Conservation (phyloP, 2,888 invertebrate genomes). For the Flexamia atlantica region DNA sequence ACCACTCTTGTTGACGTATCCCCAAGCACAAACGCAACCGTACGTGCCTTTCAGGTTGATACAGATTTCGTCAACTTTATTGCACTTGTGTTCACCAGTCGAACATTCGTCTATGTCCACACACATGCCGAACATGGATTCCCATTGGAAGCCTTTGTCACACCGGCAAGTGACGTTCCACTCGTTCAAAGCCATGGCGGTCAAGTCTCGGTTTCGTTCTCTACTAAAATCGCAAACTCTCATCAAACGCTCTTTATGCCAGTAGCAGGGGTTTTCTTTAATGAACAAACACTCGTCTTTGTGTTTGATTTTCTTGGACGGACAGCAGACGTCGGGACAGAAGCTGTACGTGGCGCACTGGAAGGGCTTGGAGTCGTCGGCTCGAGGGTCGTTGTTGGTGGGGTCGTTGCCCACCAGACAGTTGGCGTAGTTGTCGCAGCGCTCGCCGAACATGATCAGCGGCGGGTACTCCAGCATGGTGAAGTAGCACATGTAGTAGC, state of each 20-base stretch:
- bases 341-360: constrained; percentile 82
- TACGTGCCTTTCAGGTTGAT: constrained; percentile 77
- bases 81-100: constrained; percentile 73
- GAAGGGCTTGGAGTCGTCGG: constrained; percentile 77
- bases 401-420: constrained; percentile 76
- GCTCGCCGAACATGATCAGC: constrained; percentile 77
- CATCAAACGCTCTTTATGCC: constrained; percentile 66
- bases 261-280: constrained; percentile 77
- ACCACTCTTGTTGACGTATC: constrained; percentile 72
- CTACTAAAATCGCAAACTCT: constrained; percentile 74
- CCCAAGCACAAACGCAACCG: constrained; percentile 77
- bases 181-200: constrained; percentile 77
- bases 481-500: constrained; percentile 84
- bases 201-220: constrained; percentile 75
- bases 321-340: constrained; percentile 83
- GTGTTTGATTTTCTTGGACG: constrained; percentile 75
- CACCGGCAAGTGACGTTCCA: constrained; percentile 82
- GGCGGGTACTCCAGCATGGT: constrained; percentile 76
- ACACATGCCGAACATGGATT: constrained; percentile 80
- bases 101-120: constrained; percentile 81
- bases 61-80: constrained; percentile 76
- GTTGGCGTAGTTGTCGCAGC: constrained; percentile 81
- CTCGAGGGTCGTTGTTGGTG: constrained; percentile 78
- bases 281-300: constrained; percentile 75
- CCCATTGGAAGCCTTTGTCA: constrained; percentile 78